A percentile compares a stretch with the other conserved stretches of the same genome.
Evolutionary conservation across 2,888 invertebrate species (phyloP).

Genomic region (Cactoblastis cactorum): DNA sequence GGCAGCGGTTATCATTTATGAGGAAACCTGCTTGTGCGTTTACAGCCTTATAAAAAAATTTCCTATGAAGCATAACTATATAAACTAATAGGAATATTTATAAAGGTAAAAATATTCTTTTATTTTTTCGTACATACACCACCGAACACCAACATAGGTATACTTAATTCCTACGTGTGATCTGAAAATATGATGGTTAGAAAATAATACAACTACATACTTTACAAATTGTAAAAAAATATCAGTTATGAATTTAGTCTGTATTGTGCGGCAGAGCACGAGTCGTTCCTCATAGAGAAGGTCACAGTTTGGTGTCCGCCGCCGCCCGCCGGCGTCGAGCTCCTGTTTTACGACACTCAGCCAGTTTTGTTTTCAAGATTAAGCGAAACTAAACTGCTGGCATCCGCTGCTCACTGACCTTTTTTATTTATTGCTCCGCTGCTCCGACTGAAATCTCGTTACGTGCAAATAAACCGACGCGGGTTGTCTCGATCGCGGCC

Average conservation of each 20-base stretch:
- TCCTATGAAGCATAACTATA: too few relatives aligned
- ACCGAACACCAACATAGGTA: too few relatives aligned
- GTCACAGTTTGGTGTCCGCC: slow-evolving; percentile 61
- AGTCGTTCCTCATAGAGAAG: slow-evolving; percentile 57
- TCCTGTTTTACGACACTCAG: slow-evolving; percentile 59
- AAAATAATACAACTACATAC: too few relatives aligned
- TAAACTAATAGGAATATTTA: too few relatives aligned
- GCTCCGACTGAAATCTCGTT: slow-evolving; percentile 46
- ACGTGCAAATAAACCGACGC: slow-evolving; percentile 56
- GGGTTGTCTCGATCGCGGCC: slow-evolving; percentile 67
- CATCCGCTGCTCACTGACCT: slow-evolving; percentile 53
- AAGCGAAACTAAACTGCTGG: slow-evolving; percentile 66
- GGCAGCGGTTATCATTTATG: too few relatives aligned
- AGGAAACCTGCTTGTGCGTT: too few relatives aligned
- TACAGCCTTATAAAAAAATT: too few relatives aligned
- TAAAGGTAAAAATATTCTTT: too few relatives aligned
- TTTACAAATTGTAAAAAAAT: slow-evolving; percentile 13
- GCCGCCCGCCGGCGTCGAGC: slow-evolving; percentile 35
- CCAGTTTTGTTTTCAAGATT: slow-evolving; percentile 68
- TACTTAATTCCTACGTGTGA: too few relatives aligned
- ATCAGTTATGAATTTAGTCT: slow-evolving; percentile 35
- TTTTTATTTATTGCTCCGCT: slow-evolving; percentile 46
- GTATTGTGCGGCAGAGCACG: slow-evolving; percentile 40
- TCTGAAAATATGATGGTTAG: too few relatives aligned
- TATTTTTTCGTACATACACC: too few relatives aligned